A percentile compares a stretch with the other conserved stretches of the same genome.
These are phyloP conservation scores for Eriosoma lanigerum DNA, from an alignment of 1,140 invertebrate genomes.

Conservation along the genomic window DNA sequence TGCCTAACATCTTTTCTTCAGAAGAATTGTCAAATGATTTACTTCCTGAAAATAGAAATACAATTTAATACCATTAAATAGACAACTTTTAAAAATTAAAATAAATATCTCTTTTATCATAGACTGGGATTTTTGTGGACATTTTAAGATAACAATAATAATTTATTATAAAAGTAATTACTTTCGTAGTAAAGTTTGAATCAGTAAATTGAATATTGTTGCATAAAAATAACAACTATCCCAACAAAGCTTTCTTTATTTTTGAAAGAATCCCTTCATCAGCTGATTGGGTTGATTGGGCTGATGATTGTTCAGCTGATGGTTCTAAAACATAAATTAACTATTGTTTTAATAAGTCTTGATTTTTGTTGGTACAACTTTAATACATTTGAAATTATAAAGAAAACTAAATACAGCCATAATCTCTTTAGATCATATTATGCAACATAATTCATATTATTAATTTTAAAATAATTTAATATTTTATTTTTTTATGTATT, in stretches of 20 bases:
- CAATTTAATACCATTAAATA: neutral
- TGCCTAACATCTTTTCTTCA: neutral
- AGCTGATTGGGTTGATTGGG: slow-evolving; percentile 24
- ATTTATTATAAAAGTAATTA: slow-evolving; percentile 3
- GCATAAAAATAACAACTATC: neutral
- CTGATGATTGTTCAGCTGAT: slow-evolving; percentile 31
- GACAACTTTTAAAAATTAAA: neutral
- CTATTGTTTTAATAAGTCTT: slow-evolving; percentile 2
- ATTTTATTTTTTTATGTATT: neutral
- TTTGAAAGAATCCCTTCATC: slow-evolving; percentile 43
- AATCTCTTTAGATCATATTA: neutral
- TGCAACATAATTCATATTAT: neutral
- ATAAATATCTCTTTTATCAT: slow-evolving; percentile 3
- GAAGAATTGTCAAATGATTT: neutral
- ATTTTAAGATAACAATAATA: neutral
- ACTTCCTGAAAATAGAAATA: slow-evolving; percentile 39
- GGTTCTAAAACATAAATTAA: slow-evolving; percentile 33
- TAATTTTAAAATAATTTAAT: neutral
- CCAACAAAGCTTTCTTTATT: slow-evolving; percentile 47
- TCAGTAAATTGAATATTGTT: neutral
- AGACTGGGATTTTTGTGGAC: slow-evolving; percentile 8
- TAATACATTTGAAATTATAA: no score
- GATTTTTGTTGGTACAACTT: neutral
- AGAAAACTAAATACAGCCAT: neutral
- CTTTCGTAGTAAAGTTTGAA: neutral